Evolutionary conservation across 2,888 invertebrate species (phyloP).

Genomic region (Dione vanillae): DNA sequence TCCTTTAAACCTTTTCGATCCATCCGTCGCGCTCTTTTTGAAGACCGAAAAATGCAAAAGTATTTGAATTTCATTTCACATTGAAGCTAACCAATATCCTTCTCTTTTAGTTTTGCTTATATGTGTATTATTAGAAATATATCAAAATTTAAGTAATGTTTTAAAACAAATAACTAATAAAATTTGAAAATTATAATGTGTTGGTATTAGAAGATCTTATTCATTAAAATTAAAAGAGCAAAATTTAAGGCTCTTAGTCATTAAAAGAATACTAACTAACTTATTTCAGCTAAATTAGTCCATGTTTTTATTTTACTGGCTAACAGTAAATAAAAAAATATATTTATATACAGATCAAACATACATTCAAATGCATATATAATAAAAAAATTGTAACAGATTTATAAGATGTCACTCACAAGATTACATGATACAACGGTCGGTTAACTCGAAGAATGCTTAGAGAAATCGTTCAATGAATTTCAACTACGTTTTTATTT

Average conservation of each 20-base stretch:
- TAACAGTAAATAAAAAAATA: neutral
- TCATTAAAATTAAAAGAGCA: too few relatives aligned
- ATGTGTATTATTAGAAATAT: too few relatives aligned
- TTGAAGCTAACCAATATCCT: neutral
- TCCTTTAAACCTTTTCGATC: constrained; percentile 18
- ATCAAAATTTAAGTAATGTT: too few relatives aligned
- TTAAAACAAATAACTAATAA: too few relatives aligned
- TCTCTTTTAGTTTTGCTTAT: neutral
- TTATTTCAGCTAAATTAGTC: too few relatives aligned
- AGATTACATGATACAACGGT: constrained; percentile 80
- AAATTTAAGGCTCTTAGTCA: too few relatives aligned
- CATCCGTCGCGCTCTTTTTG: constrained; percentile 6
- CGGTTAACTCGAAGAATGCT: constrained; percentile 72
- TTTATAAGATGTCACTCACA: constrained; percentile 81
- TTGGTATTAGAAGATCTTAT: too few relatives aligned
- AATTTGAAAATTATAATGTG: too few relatives aligned
- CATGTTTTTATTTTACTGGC: too few relatives aligned
- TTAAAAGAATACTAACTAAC: too few relatives aligned
- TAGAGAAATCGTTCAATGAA: constrained; percentile 77
- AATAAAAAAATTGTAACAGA: constrained; percentile 26
- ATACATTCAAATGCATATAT: neutral
- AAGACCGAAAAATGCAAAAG: neutral
- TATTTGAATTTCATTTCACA: constrained; percentile 12
- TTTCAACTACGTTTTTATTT: constrained; percentile 81
- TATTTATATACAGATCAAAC: neutral